A percentile compares a stretch with the other conserved stretches of the same genome.
Conservation (phyloP, 2,888 invertebrate genomes). For the Nomada fabriciana region DNA sequence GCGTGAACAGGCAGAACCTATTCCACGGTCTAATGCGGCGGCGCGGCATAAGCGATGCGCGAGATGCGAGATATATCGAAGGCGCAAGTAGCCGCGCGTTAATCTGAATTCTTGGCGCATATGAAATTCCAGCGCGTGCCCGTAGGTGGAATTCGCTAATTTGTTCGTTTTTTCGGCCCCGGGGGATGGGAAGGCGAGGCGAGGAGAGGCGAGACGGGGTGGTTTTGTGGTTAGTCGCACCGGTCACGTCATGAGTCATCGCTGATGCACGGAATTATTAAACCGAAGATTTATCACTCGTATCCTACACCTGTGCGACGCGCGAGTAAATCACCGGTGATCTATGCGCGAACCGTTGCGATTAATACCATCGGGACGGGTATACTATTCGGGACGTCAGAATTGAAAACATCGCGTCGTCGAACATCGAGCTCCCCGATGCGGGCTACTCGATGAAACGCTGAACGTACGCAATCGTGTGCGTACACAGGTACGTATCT, state of each 20-base stretch:
- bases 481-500: not conserved
- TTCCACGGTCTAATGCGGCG: not conserved
- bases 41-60: not conserved
- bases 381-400: too few relatives aligned
- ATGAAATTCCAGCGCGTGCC: conserved; percentile 50
- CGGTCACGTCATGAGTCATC: conserved; percentile 27
- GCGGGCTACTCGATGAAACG: not conserved
- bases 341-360: conserved; percentile 33
- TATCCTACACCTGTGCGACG: not conserved
- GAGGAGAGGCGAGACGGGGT: not conserved
- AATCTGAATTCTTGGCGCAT: conserved; percentile 50
- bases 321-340: conserved; percentile 39
- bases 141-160: conserved; percentile 33
- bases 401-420: not conserved
- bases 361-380: conserved; percentile 38
- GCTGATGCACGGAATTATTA: conserved; percentile 50
- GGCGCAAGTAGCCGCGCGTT: conserved; percentile 12
- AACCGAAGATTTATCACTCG: conserved; percentile 30
- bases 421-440: conserved; percentile 33
- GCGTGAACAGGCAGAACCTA: not conserved
- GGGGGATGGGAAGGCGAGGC: too few relatives aligned
- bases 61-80: conserved; percentile 4
- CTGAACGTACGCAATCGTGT: not conserved
- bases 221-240: not conserved
- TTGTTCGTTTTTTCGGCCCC: conserved; percentile 13